A percentile compares a stretch with the other conserved stretches of the same genome.
These are phyloP conservation scores for Eupithecia abbreviata DNA, from an alignment of 2,888 invertebrate genomes.

Conservation along the genomic window DNA sequence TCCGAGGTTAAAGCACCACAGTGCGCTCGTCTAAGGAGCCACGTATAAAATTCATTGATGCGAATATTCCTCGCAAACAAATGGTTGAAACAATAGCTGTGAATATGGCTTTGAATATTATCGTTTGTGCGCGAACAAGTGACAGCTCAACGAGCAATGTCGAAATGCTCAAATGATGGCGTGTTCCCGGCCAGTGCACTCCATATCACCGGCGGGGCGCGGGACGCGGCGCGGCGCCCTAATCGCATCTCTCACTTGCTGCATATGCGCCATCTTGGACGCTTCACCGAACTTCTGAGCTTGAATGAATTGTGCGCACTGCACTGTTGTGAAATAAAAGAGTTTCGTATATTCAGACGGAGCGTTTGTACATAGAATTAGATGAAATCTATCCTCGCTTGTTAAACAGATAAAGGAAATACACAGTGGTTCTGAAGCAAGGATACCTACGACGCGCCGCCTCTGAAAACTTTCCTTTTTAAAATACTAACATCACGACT, in stretches of 20 bases:
- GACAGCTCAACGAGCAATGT: conserved; percentile 28
- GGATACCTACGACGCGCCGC: not conserved
- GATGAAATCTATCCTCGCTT: not conserved
- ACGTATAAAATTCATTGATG: not conserved
- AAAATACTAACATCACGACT: not conserved
- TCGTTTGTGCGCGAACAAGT: conserved; percentile 26
- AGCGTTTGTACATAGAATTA: conserved; percentile 17
- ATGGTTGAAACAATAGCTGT: conserved; percentile 22
- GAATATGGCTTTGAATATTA: conserved; percentile 28
- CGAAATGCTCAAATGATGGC: conserved; percentile 23
- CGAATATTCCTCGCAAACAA: conserved; percentile 22
- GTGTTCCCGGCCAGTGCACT: conserved; percentile 32
- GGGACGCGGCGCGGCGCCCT: conserved; percentile 13
- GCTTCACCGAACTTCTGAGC: conserved; percentile 15
- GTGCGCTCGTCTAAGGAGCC: not conserved
- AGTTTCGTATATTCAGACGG: conserved; percentile 15
- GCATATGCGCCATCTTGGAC: conserved; percentile 25
- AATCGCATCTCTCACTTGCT: conserved; percentile 8
- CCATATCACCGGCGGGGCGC: conserved; percentile 13
- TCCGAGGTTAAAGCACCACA: not conserved
- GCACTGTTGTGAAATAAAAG: conserved; percentile 14
- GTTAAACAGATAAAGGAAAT: not conserved
- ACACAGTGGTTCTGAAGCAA: not conserved
- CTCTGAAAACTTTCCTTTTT: not conserved
- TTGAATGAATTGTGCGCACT: conserved; percentile 17